These are phyloP conservation scores for Drosophila atroscutellata DNA, from an alignment of 2,888 invertebrate genomes.

Conservation along the genomic window DNA sequence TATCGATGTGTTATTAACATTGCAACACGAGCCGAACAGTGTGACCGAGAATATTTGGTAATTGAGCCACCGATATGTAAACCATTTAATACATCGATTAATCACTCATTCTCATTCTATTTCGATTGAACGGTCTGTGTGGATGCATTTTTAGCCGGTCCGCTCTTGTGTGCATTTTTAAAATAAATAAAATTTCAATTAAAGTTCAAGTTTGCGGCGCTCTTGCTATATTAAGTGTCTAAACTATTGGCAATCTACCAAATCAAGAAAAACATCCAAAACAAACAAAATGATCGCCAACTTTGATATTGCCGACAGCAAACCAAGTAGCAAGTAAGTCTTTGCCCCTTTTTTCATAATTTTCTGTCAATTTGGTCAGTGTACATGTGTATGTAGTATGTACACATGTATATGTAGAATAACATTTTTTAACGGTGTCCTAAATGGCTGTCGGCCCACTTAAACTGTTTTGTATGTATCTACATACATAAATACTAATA, in stretches of 20 bases:
- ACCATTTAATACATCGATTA: constrained; percentile 43
- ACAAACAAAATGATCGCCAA: constrained; percentile 78
- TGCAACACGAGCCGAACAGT: constrained; percentile 24
- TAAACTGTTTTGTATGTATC: constrained; percentile 9
- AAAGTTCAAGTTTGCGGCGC: constrained; percentile 8
- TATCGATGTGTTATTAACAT: constrained; percentile 26
- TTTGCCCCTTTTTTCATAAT: constrained; percentile 4
- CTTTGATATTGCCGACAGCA: constrained; percentile 85
- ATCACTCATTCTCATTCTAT: constrained; percentile 43
- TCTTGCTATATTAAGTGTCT: constrained; percentile 2
- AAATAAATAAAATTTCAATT: constrained; percentile 31
- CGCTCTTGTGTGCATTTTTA: constrained; percentile 35
- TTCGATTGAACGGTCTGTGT: constrained; percentile 48
- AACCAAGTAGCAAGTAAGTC: constrained; percentile 89
- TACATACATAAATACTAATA: constrained; percentile 1
- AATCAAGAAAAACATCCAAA: constrained; percentile 21
- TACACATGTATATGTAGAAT: background rate
- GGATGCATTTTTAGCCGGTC: constrained; percentile 55
- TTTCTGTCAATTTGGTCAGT: constrained; percentile 12
- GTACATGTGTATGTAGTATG: background rate
- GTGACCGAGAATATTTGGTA: constrained; percentile 9
- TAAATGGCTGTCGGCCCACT: constrained; percentile 8
- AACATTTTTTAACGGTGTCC: constrained; percentile 7
- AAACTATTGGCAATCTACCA: constrained; percentile 5
- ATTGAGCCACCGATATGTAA: constrained; percentile 22